Evolutionary conservation across 1,140 invertebrate species (phyloP), one percentile per base, ranked within the genome.

Genomic region (Caenorhabditis remanei): DNA sequence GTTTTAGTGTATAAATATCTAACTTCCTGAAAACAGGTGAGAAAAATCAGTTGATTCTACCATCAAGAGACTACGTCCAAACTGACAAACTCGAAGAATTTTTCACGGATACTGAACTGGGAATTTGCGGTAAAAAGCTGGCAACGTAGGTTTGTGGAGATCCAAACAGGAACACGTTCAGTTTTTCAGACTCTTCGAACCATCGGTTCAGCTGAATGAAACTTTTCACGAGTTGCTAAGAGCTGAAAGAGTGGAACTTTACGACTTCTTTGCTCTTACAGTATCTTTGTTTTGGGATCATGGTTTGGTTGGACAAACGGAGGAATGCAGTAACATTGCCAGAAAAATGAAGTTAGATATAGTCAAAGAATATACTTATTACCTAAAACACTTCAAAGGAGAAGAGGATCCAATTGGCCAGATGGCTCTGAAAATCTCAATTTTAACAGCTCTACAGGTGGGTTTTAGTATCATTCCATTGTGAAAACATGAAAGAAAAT

Each of bases 1-100:
- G 5, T 11, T 53, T 53, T 53, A 3, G 50, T 50, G 9, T 9
- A 53, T 53, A 16, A 11, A 6, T 53, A 11, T 0, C 3, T 16
- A 8, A 53, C 11, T 53, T 53, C 50, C 11, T 83, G 4, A 40
- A 53, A 56, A 43, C 48, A 83, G 84, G 58, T 55, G n/a, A 46
- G 48, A 79, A 61, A 21, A 63, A 86, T 63, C 32, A 67, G 16
- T 53, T 86, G 32, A 16, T 55, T 24, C 46, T 86, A 19, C 19
- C 85, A 14, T 75, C 85, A 14, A 43, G 85, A 13, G 85, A 86
- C 14, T 86, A 86, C 46, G 43, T 86, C 8, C 41, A 86, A n/a
- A 32, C 21, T 2, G 46, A 55, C 55, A 40, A 43, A 41, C 85
- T 63, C 7, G 85, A 86, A 32, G 48, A 86, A 9, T 43, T 79